Evolutionary conservation across 2,888 invertebrate genomes (phyloP).

Genomic region (Fragum fragum): DNA sequence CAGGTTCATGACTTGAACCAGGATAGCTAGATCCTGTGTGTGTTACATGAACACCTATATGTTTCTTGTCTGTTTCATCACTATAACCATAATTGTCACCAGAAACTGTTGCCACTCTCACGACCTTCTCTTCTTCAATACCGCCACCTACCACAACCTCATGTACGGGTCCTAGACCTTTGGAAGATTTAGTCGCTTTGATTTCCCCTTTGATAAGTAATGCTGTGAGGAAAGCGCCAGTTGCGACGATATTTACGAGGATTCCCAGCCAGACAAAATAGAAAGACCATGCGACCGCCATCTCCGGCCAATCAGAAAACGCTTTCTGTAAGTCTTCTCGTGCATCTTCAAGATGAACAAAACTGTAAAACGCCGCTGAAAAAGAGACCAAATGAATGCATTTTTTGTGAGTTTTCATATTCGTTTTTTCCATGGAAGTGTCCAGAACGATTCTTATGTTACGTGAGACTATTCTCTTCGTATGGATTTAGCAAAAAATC

Average conservation of each 20-base stretch:
- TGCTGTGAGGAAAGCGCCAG: conserved; percentile 36
- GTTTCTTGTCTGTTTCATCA: not conserved
- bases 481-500: too few relatives aligned
- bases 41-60: not conserved
- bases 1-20: conserved; percentile 10
- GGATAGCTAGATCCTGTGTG: conserved; percentile 1
- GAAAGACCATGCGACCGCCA: conserved; percentile 49
- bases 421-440: too few relatives aligned
- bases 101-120: conserved; percentile 2
- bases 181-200: conserved; percentile 41
- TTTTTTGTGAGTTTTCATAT: too few relatives aligned
- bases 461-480: too few relatives aligned
- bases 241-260: conserved; percentile 45
- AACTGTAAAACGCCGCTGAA: conserved; percentile 55
- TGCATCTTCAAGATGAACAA: conserved; percentile 26
- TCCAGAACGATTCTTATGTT: too few relatives aligned
- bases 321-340: conserved; percentile 31
- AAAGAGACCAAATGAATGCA: too few relatives aligned
- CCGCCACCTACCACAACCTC: not conserved
- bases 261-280: conserved; percentile 47
- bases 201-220: conserved; percentile 46
- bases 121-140: conserved; percentile 3
- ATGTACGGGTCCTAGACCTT: conserved; percentile 39
- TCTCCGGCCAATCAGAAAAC: conserved; percentile 38
- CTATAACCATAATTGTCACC: conserved; percentile 20